Percentiles rank a stretch among this genome's conserved stretches.
phyloP scores from a whole-genome alignment of 37 sponge, comb jelly and placozoan species.

The Halisarca cf. caerulea region DNA sequence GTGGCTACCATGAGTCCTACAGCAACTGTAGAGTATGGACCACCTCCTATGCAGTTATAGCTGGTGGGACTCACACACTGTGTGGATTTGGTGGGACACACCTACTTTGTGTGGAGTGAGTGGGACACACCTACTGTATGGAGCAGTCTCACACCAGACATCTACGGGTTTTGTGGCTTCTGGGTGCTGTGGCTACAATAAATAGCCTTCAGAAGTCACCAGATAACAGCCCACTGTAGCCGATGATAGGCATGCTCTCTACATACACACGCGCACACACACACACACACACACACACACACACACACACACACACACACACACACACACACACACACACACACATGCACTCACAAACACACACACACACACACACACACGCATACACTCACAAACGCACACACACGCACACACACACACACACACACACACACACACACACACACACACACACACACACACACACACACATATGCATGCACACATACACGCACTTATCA shows the following conservation, averaged over 20 bases:
- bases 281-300: slow-evolving; percentile 47
- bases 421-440: slow-evolving; percentile 47
- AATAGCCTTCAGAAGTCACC: too few species aligned
- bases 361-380: slow-evolving; percentile 48
- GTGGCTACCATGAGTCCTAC: too few species aligned
- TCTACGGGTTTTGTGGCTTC: too few species aligned
- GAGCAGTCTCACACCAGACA: too few species aligned
- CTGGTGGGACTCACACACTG: too few species aligned
- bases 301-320: slow-evolving; percentile 52
- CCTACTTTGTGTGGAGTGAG: too few species aligned
- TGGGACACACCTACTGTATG: too few species aligned
- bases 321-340: slow-evolving; percentile 39
- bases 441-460: slow-evolving; percentile 41
- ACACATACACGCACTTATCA: not conserved
- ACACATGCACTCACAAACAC: slow-evolving; percentile 35
- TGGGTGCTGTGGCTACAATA: too few species aligned
- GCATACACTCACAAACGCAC: slow-evolving; percentile 43
- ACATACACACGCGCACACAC: slow-evolving; percentile 34
- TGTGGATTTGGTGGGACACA: too few species aligned
- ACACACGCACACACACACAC: slow-evolving; percentile 41
- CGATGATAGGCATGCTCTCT: not conserved
- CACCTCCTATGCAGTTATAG: too few species aligned
- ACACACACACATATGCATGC: slow-evolving; percentile 23
- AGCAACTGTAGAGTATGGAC: too few species aligned
- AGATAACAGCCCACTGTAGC: not conserved